Evolutionary conservation across 1,140 invertebrate species (phyloP), one percentile per base, ranked within the genome.

Genomic region (Adelges cooleyi): DNA sequence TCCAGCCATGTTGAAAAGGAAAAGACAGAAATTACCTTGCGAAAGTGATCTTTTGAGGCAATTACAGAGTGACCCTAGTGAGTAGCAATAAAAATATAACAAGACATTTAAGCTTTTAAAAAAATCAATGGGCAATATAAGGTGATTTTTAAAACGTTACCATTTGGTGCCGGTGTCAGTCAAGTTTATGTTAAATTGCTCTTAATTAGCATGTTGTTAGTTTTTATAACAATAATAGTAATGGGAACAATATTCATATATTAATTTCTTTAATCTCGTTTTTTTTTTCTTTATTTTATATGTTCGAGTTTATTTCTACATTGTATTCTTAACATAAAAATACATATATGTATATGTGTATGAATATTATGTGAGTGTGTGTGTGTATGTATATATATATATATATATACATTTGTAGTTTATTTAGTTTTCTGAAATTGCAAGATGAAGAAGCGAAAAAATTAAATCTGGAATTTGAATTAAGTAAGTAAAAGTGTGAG

Each of bases 1-100:
- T 73, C 75, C 75, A 71, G 74, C 71, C 69, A 73, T 74, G 68
- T 75, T 80, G 74, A 79, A 78, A 75, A 74, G 80, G 73, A 82
- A 81, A 74, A 76, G 79, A 74, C 77, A 80, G 76, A 82, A 80
- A 74, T 77, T 76, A 78, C 78, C 75, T 74, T 78, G 79, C 71
- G 78, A 74, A 62, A 59, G 73, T 67, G 74, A 78, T 76, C 71
- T 80, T 70, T 75, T 80, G 73, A 76, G 75, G 67, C 75, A 78
- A 69, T 75, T 81, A 70, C 75, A 77, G 71, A 75, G 74, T 73
- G 75, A 68, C 71, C 75, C 54, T 71, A 74, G 68, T 71, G 73
- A 67, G 77, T 77, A 67, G 77, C 77, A 72, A 77, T 78, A 67
- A 73, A 75, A 72, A 77, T 77, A 76, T 77, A 81, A 82, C n/a